These are phyloP conservation scores for Oligia strigilis DNA, from an alignment of 2,888 invertebrate species.

Conservation along the genomic window DNA sequence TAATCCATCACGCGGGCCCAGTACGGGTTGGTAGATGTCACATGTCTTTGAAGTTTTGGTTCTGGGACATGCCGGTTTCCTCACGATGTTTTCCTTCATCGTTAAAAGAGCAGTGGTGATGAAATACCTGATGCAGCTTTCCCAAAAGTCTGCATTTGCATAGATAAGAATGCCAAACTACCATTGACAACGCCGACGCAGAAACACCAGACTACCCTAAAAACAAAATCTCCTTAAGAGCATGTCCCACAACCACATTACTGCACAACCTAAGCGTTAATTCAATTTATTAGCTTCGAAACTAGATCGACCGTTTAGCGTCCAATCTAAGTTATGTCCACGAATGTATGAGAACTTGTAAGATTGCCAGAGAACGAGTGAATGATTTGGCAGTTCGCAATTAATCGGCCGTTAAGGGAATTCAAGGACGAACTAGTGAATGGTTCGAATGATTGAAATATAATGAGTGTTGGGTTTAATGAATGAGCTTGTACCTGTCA, in stretches of 20 bases:
- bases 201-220: background rate
- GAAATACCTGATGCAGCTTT: background rate
- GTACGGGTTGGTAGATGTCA: background rate
- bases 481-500: constrained; percentile 57
- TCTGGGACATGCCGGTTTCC: background rate
- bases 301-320: constrained; percentile 69
- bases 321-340: constrained; percentile 60
- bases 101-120: background rate
- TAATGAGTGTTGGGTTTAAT: constrained; percentile 62
- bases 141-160: background rate
- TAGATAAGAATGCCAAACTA: background rate
- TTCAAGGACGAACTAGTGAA: constrained; percentile 64
- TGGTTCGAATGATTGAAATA: constrained; percentile 66
- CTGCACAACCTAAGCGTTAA: constrained; percentile 62
- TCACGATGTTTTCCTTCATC: background rate
- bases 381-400: constrained; percentile 65
- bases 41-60: background rate
- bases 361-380: constrained; percentile 61
- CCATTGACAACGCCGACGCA: background rate
- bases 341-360: constrained; percentile 62
- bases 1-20: background rate
- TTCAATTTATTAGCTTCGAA: constrained; percentile 72
- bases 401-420: constrained; percentile 60
- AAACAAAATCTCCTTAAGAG: constrained; percentile 42
- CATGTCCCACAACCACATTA: constrained; percentile 27